phyloP scores from a whole-genome alignment of 1,140 invertebrate species.

The Lordiphosa mommai region DNA sequence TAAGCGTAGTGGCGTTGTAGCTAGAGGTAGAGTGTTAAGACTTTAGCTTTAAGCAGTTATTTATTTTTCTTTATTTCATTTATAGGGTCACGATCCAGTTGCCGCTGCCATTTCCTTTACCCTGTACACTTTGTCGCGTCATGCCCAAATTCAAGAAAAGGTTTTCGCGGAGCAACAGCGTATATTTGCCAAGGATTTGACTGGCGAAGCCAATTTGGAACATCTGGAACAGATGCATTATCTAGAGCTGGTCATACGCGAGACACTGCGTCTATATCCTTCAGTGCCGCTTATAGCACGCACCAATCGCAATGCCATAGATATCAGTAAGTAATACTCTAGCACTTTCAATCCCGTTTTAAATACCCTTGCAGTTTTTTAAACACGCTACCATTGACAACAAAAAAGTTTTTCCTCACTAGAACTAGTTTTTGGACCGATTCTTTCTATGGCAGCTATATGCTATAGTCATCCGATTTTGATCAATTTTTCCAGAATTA shows the following conservation, averaged over 20 bases:
- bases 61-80: background rate
- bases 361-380: too few relatives aligned
- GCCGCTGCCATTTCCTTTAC: conserved; percentile 65
- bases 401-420: too few relatives aligned
- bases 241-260: conserved; percentile 86
- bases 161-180: conserved; percentile 82
- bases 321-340: conserved; percentile 80
- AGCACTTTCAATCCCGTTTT: too few relatives aligned
- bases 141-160: conserved; percentile 80
- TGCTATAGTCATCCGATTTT: too few relatives aligned
- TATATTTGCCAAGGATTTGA: conserved; percentile 80
- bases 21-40: too few relatives aligned
- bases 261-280: conserved; percentile 85
- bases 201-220: conserved; percentile 66
- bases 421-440: too few relatives aligned
- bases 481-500: too few relatives aligned
- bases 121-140: conserved; percentile 62
- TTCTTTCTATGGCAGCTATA: too few relatives aligned
- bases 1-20: background rate
- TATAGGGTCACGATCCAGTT: conserved; percentile 81
- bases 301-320: conserved; percentile 82
- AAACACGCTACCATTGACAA: too few relatives aligned
- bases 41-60: background rate
- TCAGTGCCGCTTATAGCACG: conserved; percentile 87
- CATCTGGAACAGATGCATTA: conserved; percentile 83